Evolutionary conservation across 2,797 vertebrate species (phyloP).

Genomic region (Cyprinodon diabolis): DNA sequence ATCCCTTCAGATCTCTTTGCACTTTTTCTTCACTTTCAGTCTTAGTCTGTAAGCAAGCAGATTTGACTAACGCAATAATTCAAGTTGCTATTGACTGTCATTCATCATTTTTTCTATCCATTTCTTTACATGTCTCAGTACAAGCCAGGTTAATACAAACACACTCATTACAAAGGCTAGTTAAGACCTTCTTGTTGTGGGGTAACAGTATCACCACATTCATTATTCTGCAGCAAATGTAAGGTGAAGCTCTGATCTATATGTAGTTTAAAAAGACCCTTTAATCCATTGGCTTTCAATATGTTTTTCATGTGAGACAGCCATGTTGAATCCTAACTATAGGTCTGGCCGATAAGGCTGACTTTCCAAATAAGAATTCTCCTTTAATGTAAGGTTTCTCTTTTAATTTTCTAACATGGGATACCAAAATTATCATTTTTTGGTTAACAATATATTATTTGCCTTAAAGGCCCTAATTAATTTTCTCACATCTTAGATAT

Average conservation of each 20-base stretch:
- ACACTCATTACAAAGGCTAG: no score
- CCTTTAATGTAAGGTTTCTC: not conserved
- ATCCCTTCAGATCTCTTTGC: not conserved
- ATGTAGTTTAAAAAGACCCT: not conserved
- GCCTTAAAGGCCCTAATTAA: not conserved
- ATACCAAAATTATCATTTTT: not conserved
- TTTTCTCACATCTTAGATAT: not conserved
- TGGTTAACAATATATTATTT: not conserved
- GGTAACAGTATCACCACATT: no score
- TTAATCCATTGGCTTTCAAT: not conserved
- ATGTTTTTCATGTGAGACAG: not conserved
- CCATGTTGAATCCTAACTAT: not conserved
- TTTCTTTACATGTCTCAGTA: no score
- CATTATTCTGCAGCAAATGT: not conserved
- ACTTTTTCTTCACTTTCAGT: no score
- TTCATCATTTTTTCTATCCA: no score
- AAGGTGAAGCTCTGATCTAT: not conserved
- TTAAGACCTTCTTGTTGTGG: no score
- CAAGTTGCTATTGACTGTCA: not conserved
- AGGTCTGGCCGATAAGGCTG: no score
- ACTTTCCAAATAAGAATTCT: not conserved
- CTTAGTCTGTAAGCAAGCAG: no score
- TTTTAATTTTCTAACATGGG: no score
- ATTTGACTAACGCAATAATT: not conserved
- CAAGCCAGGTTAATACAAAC: no score